phyloP scores from a whole-genome alignment of 2,888 invertebrate species.

The Onthophagus sagittarius region DNA sequence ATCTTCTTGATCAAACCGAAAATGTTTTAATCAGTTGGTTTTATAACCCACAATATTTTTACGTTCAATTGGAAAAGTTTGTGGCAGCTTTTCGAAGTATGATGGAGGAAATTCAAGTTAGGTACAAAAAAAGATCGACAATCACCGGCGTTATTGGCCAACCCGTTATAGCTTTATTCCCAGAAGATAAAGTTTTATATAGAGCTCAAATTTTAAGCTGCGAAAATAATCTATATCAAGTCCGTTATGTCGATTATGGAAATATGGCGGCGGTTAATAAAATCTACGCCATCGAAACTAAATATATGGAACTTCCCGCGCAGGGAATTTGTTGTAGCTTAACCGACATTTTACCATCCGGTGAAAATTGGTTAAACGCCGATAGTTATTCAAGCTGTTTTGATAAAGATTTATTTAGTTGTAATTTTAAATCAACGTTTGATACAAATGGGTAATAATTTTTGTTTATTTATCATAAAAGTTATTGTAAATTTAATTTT shows the following conservation, averaged over 20 bases:
- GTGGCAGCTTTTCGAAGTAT: conserved; percentile 57
- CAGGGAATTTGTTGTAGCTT: conserved; percentile 70
- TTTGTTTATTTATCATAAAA: conserved; percentile 28
- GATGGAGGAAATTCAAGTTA: conserved; percentile 68
- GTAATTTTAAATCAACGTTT: conserved; percentile 53
- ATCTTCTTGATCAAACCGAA: conserved; percentile 53
- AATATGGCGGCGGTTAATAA: conserved; percentile 65
- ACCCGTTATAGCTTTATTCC: conserved; percentile 66
- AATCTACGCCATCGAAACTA: conserved; percentile 66
- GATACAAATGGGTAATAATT: conserved; percentile 47
- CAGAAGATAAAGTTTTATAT: conserved; percentile 68
- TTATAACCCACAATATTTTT: conserved; percentile 69
- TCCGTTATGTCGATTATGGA: conserved; percentile 74
- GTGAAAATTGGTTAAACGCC: conserved; percentile 57
- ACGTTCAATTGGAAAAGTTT: conserved; percentile 42
- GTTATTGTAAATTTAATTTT: conserved; percentile 13
- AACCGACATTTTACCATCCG: conserved; percentile 57
- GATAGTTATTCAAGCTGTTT: conserved; percentile 58
- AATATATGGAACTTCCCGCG: conserved; percentile 62
- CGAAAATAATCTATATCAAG: conserved; percentile 50
- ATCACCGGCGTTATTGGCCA: conserved; percentile 54
- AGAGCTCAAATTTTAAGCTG: conserved; percentile 58
- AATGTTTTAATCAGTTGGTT: conserved; percentile 70
- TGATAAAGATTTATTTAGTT: conserved; percentile 57
- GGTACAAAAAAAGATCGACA: conserved; percentile 56